Conservation (phyloP, 2,888 invertebrate genomes). For the Strigamia maritima region DNA sequence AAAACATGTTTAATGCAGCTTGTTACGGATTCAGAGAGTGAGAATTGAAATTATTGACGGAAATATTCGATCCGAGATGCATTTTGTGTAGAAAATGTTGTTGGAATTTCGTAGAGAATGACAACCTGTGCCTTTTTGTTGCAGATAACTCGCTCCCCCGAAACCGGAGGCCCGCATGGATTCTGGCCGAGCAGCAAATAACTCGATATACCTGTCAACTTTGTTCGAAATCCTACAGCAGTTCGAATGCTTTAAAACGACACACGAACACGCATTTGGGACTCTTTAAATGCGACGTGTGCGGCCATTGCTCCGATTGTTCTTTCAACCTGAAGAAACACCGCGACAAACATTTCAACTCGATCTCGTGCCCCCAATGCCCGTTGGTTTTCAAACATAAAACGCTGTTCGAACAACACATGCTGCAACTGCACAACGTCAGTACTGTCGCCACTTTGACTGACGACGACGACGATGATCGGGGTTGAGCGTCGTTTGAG, state of each 20-base stretch:
- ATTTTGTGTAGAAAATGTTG: not conserved
- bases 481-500: too few species aligned
- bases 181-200: not conserved
- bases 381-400: not conserved
- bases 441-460: not conserved
- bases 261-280: slow-evolving; percentile 29
- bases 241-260: not conserved
- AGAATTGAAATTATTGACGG: not conserved
- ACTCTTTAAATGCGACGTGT: not conserved
- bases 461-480: not conserved
- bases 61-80: not conserved
- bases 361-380: not conserved
- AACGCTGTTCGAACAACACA: not conserved
- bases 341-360: slow-evolving; percentile 8
- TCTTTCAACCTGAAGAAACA: slow-evolving; percentile 8
- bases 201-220: not conserved
- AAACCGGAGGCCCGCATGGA: not conserved
- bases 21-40: not conserved
- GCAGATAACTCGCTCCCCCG: not conserved
- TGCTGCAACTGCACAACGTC: not conserved
- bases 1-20: not conserved
- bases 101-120: not conserved
- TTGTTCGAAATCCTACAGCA: not conserved
- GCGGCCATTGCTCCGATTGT: slow-evolving; percentile 27
- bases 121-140: slow-evolving; percentile 9